A percentile compares a stretch with the other conserved stretches of the same genome.
These are phyloP conservation scores for Coelopa pilipes DNA, from an alignment of 2,888 invertebrate genomes.

Conservation along the genomic window DNA sequence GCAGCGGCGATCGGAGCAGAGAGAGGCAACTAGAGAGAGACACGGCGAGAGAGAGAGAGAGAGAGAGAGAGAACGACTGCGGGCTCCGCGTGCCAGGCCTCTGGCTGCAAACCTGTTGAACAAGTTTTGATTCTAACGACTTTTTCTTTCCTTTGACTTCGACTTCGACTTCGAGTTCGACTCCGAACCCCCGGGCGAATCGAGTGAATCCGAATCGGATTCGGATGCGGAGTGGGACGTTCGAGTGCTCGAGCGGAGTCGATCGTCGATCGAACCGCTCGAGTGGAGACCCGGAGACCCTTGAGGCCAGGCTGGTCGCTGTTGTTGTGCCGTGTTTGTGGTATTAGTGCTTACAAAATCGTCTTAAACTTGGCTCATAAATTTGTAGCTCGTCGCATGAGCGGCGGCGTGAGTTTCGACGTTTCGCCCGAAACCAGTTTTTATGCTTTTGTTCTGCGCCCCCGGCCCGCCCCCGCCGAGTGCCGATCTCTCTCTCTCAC, in stretches of 20 bases:
- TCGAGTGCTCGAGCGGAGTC: background rate
- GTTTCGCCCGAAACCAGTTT: constrained; percentile 29
- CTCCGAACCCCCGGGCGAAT: constrained; percentile 34
- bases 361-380: constrained; percentile 39
- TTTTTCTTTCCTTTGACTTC: constrained; percentile 56
- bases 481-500: background rate
- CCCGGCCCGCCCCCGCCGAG: background rate
- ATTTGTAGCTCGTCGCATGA: constrained; percentile 16
- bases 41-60: too few species aligned
- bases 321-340: constrained; percentile 28
- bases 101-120: constrained; percentile 30
- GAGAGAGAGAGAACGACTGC: too few species aligned
- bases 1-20: too few species aligned
- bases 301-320: constrained; percentile 26
- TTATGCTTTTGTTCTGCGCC: constrained; percentile 12
- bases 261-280: background rate
- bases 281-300: constrained; percentile 6
- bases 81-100: constrained; percentile 3
- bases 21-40: too few species aligned
- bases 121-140: constrained; percentile 51
- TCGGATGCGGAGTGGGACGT: constrained; percentile 1
- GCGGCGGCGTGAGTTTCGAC: background rate
- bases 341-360: constrained; percentile 33
- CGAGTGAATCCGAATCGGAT: too few species aligned
- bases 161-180: too few species aligned